Evolutionary conservation across 2,888 invertebrate species (phyloP).

Genomic region (Allophyes oxyacanthae): DNA sequence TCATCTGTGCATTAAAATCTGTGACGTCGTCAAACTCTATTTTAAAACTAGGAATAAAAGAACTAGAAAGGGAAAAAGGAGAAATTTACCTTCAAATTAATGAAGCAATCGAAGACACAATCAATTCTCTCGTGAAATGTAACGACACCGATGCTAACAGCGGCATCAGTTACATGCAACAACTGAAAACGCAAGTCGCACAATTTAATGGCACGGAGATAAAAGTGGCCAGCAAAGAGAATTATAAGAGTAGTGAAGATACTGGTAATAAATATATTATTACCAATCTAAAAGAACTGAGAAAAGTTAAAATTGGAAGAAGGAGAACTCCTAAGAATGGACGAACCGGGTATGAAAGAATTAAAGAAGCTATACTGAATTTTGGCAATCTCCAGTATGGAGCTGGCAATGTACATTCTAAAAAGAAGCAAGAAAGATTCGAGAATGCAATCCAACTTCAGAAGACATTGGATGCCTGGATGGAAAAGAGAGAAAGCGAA

Average conservation of each 20-base stretch:
- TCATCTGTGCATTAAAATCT: slow-evolving; percentile 3
- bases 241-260: slow-evolving; percentile 9
- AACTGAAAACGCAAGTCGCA: slow-evolving; percentile 10
- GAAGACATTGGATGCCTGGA: slow-evolving; percentile 25
- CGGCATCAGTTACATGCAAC: slow-evolving; percentile 28
- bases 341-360: slow-evolving; percentile 8
- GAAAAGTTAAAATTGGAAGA: slow-evolving; percentile 6
- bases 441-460: slow-evolving; percentile 13
- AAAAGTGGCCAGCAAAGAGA: neutral
- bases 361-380: slow-evolving; percentile 10
- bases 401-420: neutral
- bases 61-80: slow-evolving; percentile 22
- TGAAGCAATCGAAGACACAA: slow-evolving; percentile 23
- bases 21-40: neutral
- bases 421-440: neutral
- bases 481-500: slow-evolving; percentile 19
- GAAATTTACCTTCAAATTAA: slow-evolving; percentile 21
- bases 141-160: slow-evolving; percentile 22
- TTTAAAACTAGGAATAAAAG: slow-evolving; percentile 5
- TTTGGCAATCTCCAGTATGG: neutral
- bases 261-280: neutral
- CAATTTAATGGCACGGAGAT: slow-evolving; percentile 23
- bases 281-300: neutral
- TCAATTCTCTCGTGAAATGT: slow-evolving; percentile 14
- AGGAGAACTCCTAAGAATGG: neutral